phyloP scores from a whole-genome alignment of 2,797 vertebrate genomes.

The Etheostoma nigrum region DNA sequence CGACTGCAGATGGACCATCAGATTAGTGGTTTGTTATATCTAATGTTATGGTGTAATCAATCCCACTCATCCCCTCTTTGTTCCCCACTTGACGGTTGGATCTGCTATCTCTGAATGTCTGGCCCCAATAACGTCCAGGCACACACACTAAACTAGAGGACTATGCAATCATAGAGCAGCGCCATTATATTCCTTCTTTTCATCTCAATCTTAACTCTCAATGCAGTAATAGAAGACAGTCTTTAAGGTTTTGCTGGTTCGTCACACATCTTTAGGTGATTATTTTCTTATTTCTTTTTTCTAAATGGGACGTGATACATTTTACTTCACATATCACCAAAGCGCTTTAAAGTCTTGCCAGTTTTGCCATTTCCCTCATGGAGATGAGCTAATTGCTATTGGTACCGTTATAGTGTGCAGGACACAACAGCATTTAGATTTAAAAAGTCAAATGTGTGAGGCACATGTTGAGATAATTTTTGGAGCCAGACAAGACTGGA shows the following conservation, averaged over 20 bases:
- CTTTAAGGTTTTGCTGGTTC: slow-evolving; percentile 41
- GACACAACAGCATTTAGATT: slow-evolving; percentile 55
- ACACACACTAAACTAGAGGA: slow-evolving; percentile 26
- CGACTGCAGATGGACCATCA: slow-evolving; percentile 81
- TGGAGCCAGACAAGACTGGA: slow-evolving; percentile 46
- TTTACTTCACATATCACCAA: slow-evolving; percentile 49
- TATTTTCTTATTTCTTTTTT: slow-evolving; percentile 58
- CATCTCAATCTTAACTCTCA: slow-evolving; percentile 31
- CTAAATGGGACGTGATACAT: slow-evolving; percentile 53
- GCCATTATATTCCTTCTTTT: slow-evolving; percentile 36
- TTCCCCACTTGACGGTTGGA: slow-evolving; percentile 47
- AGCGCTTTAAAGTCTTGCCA: slow-evolving; percentile 74
- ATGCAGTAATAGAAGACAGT: slow-evolving; percentile 59
- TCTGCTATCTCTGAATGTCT: slow-evolving; percentile 56
- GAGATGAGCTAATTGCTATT: slow-evolving; percentile 78
- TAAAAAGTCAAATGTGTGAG: slow-evolving; percentile 73
- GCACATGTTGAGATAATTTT: slow-evolving; percentile 74
- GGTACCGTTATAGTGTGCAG: slow-evolving; percentile 66
- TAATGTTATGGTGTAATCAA: slow-evolving; percentile 83
- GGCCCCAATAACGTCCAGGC: slow-evolving; percentile 30
- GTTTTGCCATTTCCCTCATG: slow-evolving; percentile 64
- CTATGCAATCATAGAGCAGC: slow-evolving; percentile 27
- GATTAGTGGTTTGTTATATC: slow-evolving; percentile 82
- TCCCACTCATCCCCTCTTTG: slow-evolving; percentile 69
- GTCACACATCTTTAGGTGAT: slow-evolving; percentile 78